Percentiles rank a stretch among this genome's conserved stretches.
Evolutionary conservation across 2,113 vertebrate genomes (phyloP).

Genomic region (Rhinopomastus cyanomelas): DNA sequence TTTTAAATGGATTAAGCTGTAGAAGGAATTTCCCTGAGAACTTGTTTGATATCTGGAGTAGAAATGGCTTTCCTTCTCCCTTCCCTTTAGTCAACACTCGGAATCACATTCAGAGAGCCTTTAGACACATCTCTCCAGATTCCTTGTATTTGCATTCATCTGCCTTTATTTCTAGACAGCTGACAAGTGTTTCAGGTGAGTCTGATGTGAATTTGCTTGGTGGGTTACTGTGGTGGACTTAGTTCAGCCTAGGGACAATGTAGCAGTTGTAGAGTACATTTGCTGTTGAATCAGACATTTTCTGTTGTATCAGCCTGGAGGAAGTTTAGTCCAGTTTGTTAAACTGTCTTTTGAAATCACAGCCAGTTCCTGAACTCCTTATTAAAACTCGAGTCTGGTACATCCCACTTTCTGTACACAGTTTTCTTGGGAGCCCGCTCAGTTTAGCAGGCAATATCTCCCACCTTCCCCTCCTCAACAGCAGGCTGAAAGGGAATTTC

Average conservation of each 20-base stretch:
- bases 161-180: not conserved
- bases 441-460: not conserved
- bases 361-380: not conserved
- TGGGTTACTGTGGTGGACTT: not conserved
- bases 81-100: not conserved
- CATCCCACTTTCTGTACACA: accelerated
- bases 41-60: conserved; percentile 37
- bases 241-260: not conserved
- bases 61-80: conserved; percentile 18
- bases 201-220: not conserved
- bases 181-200: not conserved
- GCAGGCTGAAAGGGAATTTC: not conserved
- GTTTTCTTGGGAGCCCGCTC: not conserved
- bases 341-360: not conserved
- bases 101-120: not conserved
- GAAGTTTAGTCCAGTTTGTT: not conserved
- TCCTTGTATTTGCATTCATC: not conserved
- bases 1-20: conserved; percentile 49
- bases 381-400: not conserved
- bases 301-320: not conserved
- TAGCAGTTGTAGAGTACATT: not conserved
- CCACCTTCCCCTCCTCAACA: not conserved
- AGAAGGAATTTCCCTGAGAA: conserved; percentile 47
- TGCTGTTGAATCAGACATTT: not conserved
- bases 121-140: not conserved